Evolutionary conservation across 2,113 vertebrate genomes (phyloP).

Genomic region (Cnemophilus loriae): DNA sequence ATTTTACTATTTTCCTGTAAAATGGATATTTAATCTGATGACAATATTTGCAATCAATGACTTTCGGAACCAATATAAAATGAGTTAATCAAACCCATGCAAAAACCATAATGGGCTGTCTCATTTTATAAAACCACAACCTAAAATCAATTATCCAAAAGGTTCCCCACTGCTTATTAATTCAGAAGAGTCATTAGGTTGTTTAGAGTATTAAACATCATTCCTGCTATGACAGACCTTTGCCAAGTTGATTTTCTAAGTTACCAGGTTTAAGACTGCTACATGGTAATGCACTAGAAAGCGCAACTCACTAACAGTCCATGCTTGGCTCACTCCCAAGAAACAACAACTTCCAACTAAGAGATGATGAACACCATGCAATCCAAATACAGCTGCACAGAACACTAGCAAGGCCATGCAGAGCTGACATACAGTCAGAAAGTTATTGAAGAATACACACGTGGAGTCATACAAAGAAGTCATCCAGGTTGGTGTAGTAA

Average conservation of each 20-base stretch:
- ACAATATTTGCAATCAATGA: background rate
- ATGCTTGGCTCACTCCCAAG: slow-evolving; percentile 67
- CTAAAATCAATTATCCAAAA: background rate
- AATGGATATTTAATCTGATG: background rate
- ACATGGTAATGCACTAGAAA: slow-evolving; percentile 17
- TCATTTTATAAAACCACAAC: background rate
- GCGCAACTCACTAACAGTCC: slow-evolving; percentile 49
- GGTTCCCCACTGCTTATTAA: background rate
- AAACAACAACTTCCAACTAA: slow-evolving; percentile 52
- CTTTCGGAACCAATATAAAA: background rate
- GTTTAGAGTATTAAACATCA: background rate
- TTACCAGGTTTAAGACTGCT: background rate
- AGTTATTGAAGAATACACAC: slow-evolving; percentile 86
- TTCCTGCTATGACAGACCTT: background rate
- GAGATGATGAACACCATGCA: slow-evolving; percentile 72
- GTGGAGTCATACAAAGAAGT: slow-evolving; percentile 92
- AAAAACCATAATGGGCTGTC: background rate
- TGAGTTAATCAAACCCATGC: background rate
- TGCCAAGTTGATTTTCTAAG: slow-evolving; percentile 13
- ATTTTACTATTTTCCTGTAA: background rate
- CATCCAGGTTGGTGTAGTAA: slow-evolving; percentile 94
- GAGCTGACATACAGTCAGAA: slow-evolving; percentile 72
- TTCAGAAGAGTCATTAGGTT: background rate
- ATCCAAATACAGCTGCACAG: slow-evolving; percentile 70
- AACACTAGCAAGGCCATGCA: slow-evolving; percentile 78